A percentile compares a stretch with the other conserved stretches of the same genome.
Evolutionary conservation across 2,888 invertebrate species (phyloP).

Genomic region (Agriopis marginaria): DNA sequence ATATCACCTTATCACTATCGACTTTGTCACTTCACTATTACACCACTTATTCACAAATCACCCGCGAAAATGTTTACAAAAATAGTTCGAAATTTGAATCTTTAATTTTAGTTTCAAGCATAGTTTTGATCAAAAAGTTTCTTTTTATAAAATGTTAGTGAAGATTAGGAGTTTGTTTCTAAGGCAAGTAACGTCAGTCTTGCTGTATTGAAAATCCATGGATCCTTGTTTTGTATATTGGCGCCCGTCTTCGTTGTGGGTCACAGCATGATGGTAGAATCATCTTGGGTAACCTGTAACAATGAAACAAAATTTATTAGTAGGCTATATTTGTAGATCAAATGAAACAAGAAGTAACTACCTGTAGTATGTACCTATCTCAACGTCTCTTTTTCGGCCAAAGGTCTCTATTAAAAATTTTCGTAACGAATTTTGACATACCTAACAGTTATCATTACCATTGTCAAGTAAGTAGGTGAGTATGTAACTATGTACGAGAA

Average conservation of each 20-base stretch:
- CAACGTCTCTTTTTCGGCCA: no score
- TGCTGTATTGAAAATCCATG: constrained; percentile 46
- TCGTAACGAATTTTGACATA: no score
- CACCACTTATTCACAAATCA: constrained; percentile 63
- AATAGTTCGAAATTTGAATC: constrained; percentile 60
- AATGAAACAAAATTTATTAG: constrained; percentile 44
- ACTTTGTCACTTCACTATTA: constrained; percentile 29
- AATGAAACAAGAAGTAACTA: no score
- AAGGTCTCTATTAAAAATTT: no score
- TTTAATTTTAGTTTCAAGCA: constrained; percentile 51
- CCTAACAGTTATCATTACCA: no score
- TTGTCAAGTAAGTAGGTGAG: no score
- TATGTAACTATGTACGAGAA: no score
- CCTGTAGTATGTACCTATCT: no score
- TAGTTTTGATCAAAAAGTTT: constrained; percentile 56
- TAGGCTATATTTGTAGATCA: no score
- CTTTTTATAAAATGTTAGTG: constrained; percentile 15
- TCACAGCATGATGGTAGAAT: constrained; percentile 58
- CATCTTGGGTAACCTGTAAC: constrained; percentile 78
- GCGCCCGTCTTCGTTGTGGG: constrained; percentile 46
- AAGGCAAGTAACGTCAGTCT: constrained; percentile 79
- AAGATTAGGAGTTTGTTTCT: constrained; percentile 70
- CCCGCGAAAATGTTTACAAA: constrained; percentile 53
- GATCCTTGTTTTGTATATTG: constrained; percentile 24
- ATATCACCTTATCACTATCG: constrained; percentile 68